Percentiles rank a stretch among this genome's conserved stretches.
phyloP scores from a whole-genome alignment of 2,797 vertebrate species.

The Fistularia commersonii region DNA sequence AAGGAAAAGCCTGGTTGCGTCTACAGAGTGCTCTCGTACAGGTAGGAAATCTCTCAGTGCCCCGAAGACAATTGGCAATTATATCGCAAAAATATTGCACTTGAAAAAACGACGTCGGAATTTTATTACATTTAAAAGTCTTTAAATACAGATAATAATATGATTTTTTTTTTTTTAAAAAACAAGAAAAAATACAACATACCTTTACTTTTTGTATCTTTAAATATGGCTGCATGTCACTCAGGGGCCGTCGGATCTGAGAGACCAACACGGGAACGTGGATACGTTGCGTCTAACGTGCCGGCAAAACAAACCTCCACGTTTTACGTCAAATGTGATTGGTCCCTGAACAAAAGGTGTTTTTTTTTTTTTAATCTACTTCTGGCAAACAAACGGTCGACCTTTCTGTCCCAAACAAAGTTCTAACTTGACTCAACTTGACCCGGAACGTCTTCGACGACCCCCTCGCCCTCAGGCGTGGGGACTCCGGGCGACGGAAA shows the following conservation, averaged over 20 bases:
- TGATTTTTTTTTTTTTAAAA: conserved; percentile 30
- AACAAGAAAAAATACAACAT: conserved; percentile 42
- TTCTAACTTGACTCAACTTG: conserved; percentile 20
- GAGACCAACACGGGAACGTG: no score
- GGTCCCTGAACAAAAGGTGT: conserved; percentile 62
- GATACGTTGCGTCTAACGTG: conserved; percentile 38
- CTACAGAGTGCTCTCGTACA: conserved; percentile 73
- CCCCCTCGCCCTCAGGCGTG: not conserved
- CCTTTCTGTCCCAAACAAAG: conserved; percentile 30
- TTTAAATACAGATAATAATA: conserved; percentile 63
- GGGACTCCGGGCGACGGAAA: not conserved
- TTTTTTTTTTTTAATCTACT: not conserved
- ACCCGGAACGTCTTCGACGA: conserved; percentile 37
- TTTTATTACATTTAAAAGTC: conserved; percentile 52
- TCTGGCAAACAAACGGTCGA: conserved; percentile 23
- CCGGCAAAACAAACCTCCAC: conserved; percentile 40
- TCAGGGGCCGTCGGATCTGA: conserved; percentile 58
- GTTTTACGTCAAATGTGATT: conserved; percentile 40
- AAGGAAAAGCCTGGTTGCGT: conserved; percentile 49
- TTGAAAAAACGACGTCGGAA: conserved; percentile 66
- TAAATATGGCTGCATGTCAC: conserved; percentile 62
- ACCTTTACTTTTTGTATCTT: conserved; percentile 35
- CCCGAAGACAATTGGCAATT: conserved; percentile 57
- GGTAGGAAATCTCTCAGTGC: conserved; percentile 67
- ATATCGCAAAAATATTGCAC: conserved; percentile 79